Evolutionary conservation across 1,140 invertebrate genomes (phyloP).

Genomic region (Sarcophaga bullata): DNA sequence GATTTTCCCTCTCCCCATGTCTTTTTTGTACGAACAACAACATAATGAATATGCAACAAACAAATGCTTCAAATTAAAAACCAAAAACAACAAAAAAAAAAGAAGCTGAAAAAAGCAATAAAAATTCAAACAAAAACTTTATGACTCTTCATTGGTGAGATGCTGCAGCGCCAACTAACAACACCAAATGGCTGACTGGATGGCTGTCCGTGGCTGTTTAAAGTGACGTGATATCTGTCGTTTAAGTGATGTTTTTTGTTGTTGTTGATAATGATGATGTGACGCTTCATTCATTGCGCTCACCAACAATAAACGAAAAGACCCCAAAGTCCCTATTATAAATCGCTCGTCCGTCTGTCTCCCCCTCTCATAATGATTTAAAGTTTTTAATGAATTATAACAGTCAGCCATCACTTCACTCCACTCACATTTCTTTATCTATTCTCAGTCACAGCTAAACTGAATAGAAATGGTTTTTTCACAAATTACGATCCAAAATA

Average conservation of each 20-base stretch:
- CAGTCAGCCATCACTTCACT: background rate
- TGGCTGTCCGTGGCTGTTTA: too few relatives aligned
- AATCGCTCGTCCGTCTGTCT: background rate
- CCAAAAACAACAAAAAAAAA: background rate
- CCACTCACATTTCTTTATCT: too few relatives aligned
- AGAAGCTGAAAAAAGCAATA: too few relatives aligned
- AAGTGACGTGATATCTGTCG: too few relatives aligned
- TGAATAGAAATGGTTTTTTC: background rate
- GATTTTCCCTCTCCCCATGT: too few relatives aligned
- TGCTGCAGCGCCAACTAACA: background rate
- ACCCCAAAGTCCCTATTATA: background rate
- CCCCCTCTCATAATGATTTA: background rate
- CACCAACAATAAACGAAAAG: background rate
- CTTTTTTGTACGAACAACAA: background rate
- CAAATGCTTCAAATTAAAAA: too few relatives aligned
- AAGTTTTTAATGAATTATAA: slow-evolving; percentile 23
- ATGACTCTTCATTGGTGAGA: background rate
- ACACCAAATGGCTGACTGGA: too few relatives aligned
- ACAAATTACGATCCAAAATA: slow-evolving; percentile 4
- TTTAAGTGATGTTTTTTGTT: too few relatives aligned
- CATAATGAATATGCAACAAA: slow-evolving; percentile 5
- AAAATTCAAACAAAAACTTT: background rate
- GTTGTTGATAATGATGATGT: too few relatives aligned
- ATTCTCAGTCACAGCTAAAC: background rate
- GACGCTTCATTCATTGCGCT: background rate